Conservation (phyloP, 2,888 invertebrate genomes). For the Lutraria lutraria region DNA sequence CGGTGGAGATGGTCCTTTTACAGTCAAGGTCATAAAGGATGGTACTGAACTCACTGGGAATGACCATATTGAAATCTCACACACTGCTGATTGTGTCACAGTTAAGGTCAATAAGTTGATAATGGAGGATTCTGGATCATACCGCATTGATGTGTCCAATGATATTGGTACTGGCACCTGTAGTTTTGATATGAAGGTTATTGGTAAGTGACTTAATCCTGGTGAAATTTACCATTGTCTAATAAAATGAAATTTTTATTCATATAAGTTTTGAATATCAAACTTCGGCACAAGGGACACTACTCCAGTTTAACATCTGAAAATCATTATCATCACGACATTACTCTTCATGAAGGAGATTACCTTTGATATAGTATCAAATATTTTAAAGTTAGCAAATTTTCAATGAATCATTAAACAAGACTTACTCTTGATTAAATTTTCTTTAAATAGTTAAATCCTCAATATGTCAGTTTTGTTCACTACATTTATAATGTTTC, state of each 20-base stretch:
- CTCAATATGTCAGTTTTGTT: neutral
- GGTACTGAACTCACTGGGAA: constrained; percentile 89
- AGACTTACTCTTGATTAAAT: too few species aligned
- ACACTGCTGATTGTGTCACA: constrained; percentile 98
- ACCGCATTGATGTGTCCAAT: constrained; percentile 95
- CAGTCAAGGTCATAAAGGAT: constrained; percentile 94
- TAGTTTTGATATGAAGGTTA: constrained; percentile 94
- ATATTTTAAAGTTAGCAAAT: too few species aligned
- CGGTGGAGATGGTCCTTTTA: constrained; percentile 97
- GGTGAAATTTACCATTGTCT: too few species aligned
- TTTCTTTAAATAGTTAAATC: too few species aligned
- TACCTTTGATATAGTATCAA: too few species aligned
- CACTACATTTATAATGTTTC: neutral
- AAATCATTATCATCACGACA: too few species aligned
- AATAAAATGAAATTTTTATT: too few species aligned
- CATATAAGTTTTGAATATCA: too few species aligned
- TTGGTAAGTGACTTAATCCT: constrained; percentile 88
- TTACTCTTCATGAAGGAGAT: too few species aligned
- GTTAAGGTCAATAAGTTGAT: constrained; percentile 96
- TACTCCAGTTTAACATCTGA: too few species aligned
- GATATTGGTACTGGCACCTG: constrained; percentile 95
- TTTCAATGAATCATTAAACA: too few species aligned
- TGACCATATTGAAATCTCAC: constrained; percentile 83
- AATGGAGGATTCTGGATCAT: constrained; percentile 95
- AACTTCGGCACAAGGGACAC: too few species aligned